Conservation (phyloP, 1,140 invertebrate genomes). For the Panulirus ornatus region DNA sequence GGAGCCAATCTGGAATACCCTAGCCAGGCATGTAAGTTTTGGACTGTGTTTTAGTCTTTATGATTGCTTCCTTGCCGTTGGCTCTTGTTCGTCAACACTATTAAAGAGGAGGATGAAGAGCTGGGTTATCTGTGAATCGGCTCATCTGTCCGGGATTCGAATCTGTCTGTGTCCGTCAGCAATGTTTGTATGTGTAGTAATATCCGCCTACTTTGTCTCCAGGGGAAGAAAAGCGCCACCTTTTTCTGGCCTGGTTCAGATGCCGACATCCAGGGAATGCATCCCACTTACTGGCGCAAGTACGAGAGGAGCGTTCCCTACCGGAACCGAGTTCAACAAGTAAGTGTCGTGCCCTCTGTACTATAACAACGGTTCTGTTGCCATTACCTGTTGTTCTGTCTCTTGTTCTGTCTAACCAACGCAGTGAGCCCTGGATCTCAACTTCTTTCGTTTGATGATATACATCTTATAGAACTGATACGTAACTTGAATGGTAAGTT, state of each 20-base stretch:
- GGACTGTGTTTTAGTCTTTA: no score
- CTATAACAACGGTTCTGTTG: background rate
- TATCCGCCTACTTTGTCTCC: background rate
- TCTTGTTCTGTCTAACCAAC: no score
- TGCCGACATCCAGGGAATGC: constrained; percentile 42
- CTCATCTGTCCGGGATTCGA: background rate
- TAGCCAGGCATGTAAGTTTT: constrained; percentile 68
- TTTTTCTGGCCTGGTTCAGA: constrained; percentile 67
- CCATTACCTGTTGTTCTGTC: no score
- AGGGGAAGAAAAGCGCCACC: constrained; percentile 51
- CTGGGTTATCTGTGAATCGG: no score
- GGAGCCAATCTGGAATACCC: constrained; percentile 75
- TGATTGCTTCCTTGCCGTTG: no score
- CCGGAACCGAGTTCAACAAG: constrained; percentile 23
- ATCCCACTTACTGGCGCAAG: constrained; percentile 60
- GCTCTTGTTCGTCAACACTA: no score
- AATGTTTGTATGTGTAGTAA: constrained; percentile 10
- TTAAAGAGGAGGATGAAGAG: no score
- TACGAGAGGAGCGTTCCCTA: constrained; percentile 31
- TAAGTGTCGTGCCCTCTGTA: background rate
- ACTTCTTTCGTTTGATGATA: no score
- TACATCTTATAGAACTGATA: no score
- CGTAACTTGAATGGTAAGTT: no score
- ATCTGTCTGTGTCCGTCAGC: background rate
- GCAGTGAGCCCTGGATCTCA: no score